phyloP scores from a whole-genome alignment of 1,140 invertebrate species.

The Dendrolimus kikuchii region DNA sequence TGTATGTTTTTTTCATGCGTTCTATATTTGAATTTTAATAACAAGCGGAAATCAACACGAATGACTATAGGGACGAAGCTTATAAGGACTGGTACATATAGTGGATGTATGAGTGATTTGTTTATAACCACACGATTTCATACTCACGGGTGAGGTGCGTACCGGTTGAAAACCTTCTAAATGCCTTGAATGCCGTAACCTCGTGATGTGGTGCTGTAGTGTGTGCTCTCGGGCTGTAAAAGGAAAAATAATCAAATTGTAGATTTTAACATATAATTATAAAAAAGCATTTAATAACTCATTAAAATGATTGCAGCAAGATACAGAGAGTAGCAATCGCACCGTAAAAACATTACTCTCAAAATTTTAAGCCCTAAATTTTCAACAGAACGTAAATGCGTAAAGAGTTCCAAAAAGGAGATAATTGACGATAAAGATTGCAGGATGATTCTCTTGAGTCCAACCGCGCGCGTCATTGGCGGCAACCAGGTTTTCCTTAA shows the following conservation, averaged over 20 bases:
- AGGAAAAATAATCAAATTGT: constrained; percentile 19
- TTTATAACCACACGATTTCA: constrained; percentile 11
- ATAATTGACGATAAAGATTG: too few species aligned
- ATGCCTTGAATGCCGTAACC: constrained; percentile 60
- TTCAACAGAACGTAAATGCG: too few species aligned
- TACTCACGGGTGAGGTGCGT: constrained; percentile 57
- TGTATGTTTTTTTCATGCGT: constrained; percentile 30
- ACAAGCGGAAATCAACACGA: constrained; percentile 52
- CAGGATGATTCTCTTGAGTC: too few species aligned
- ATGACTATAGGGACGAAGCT: constrained; percentile 56
- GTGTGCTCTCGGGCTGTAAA: constrained; percentile 51
- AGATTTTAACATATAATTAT: too few species aligned
- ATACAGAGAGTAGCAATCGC: too few species aligned
- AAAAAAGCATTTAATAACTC: too few species aligned
- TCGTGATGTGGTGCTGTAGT: constrained; percentile 49
- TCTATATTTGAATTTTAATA: constrained; percentile 21
- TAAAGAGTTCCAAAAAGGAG: too few species aligned
- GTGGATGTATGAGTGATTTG: constrained; percentile 22
- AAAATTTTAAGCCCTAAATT: too few species aligned
- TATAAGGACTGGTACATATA: constrained; percentile 20
- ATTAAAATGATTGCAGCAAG: too few species aligned
- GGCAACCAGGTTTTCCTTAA: too few species aligned
- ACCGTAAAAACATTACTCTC: too few species aligned
- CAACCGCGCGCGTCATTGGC: too few species aligned
- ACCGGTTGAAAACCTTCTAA: constrained; percentile 49